Evolutionary conservation across 2,797 vertebrate genomes (phyloP).

Genomic region (Orestias chungarensis): DNA sequence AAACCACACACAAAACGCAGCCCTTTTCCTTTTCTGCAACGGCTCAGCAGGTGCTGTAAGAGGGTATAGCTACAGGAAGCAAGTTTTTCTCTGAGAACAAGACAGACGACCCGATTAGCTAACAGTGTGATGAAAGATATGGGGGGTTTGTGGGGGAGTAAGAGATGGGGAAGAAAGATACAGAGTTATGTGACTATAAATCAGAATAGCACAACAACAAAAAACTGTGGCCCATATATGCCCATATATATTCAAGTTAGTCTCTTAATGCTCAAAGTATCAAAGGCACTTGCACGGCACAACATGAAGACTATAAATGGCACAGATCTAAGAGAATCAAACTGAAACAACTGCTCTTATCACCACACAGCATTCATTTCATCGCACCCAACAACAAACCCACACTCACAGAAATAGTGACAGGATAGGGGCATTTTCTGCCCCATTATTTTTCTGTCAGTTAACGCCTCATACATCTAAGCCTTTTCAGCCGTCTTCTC

Average conservation of each 20-base stretch:
- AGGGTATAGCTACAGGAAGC: constrained; percentile 74
- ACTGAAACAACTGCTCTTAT: constrained; percentile 58
- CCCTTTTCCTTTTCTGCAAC: constrained; percentile 60
- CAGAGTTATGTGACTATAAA: constrained; percentile 55
- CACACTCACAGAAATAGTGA: constrained; percentile 32
- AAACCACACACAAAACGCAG: constrained; percentile 53
- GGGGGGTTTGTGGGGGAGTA: constrained; percentile 9
- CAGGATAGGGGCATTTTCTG: constrained; percentile 24
- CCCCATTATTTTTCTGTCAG: constrained; percentile 67
- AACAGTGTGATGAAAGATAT: constrained; percentile 56
- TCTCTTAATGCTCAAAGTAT: constrained; percentile 43
- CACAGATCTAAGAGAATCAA: constrained; percentile 38
- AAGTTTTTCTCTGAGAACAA: constrained; percentile 53
- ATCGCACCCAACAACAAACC: constrained; percentile 26
- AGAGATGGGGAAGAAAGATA: constrained; percentile 36
- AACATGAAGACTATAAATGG: background rate
- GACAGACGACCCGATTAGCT: constrained; percentile 62
- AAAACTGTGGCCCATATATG: constrained; percentile 57
- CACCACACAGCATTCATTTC: constrained; percentile 70
- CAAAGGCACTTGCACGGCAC: background rate
- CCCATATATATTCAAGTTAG: constrained; percentile 49
- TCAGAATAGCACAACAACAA: constrained; percentile 62
- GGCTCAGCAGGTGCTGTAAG: constrained; percentile 70
- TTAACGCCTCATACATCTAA: constrained; percentile 61
- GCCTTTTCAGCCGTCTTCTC: constrained; percentile 63